Percentiles rank a stretch among this genome's conserved stretches.
These are phyloP conservation scores for Pipistrellus nathusii DNA, from an alignment of 2,797 vertebrate genomes.

Conservation along the genomic window DNA sequence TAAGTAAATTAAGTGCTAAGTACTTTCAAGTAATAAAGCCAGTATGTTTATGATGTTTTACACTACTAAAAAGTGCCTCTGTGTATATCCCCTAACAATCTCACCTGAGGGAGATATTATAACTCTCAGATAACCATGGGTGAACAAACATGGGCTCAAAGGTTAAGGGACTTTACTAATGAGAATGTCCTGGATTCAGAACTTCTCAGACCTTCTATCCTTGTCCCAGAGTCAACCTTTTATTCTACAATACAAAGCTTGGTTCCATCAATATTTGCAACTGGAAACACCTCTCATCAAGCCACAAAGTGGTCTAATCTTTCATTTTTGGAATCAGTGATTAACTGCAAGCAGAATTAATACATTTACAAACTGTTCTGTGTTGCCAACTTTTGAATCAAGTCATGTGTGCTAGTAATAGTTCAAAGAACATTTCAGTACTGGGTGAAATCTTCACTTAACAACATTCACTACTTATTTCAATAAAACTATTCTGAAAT, in stretches of 20 bases:
- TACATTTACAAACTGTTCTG: background rate
- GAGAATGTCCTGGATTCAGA: background rate
- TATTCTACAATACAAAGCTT: background rate
- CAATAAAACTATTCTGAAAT: slow-evolving; percentile 32
- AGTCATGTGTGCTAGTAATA: slow-evolving; percentile 24
- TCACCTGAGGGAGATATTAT: background rate
- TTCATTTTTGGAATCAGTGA: slow-evolving; percentile 55
- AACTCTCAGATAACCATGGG: background rate
- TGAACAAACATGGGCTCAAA: slow-evolving; percentile 1
- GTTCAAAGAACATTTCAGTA: slow-evolving; percentile 16
- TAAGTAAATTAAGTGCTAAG: background rate
- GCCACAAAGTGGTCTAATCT: slow-evolving; percentile 4
- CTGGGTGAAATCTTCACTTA: background rate
- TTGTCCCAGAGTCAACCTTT: background rate
- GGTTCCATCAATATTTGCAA: slow-evolving; percentile 49
- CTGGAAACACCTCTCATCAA: slow-evolving; percentile 47
- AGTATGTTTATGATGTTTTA: background rate
- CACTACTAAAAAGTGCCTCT: background rate
- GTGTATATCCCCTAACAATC: background rate
- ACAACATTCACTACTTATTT: slow-evolving; percentile 34
- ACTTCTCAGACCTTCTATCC: background rate
- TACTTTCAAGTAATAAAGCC: background rate
- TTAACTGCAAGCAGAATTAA: slow-evolving; percentile 37
- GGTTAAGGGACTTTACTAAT: background rate
- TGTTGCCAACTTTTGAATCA: slow-evolving; percentile 48